Conservation (phyloP, 2,797 vertebrate genomes). For the Gadopsis marmoratus region DNA sequence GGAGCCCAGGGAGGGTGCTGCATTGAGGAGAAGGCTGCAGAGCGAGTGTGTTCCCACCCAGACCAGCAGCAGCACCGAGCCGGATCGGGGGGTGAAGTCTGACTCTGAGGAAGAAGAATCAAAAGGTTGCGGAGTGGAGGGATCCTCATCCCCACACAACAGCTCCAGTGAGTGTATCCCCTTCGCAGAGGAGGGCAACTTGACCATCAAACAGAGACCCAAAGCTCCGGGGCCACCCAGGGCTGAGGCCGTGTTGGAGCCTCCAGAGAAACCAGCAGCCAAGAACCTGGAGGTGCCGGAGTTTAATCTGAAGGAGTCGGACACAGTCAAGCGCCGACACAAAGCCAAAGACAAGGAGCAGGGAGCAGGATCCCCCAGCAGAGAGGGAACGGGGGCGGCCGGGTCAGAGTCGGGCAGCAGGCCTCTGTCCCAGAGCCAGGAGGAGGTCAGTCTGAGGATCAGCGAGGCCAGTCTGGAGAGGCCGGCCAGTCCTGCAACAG, state of each 20-base stretch:
- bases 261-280: conserved; percentile 51
- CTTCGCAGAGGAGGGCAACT: conserved; percentile 96
- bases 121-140: conserved; percentile 45
- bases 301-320: conserved; percentile 96
- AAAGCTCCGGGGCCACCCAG: conserved; percentile 85
- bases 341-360: conserved; percentile 91
- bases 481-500: conserved; percentile 73
- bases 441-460: conserved; percentile 56
- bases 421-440: conserved; percentile 49
- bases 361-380: conserved; percentile 67
- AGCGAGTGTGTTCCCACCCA: conserved; percentile 81
- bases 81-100: conserved; percentile 73
- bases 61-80: not conserved
- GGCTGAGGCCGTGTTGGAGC: conserved; percentile 64
- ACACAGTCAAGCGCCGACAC: conserved; percentile 95
- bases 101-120: conserved; percentile 88
- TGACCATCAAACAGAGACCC: conserved; percentile 97
- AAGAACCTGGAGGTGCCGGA: conserved; percentile 79
- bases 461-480: conserved; percentile 76
- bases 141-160: conserved; percentile 88
- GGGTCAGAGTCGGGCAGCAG: conserved; percentile 16
- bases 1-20: conserved; percentile 53
- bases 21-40: conserved; percentile 82
- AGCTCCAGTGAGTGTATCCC: conserved; percentile 97
- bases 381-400: conserved; percentile 51